Percentiles rank a stretch among this genome's conserved stretches.
Evolutionary conservation across 2,888 invertebrate species (phyloP).

Genomic region (Limnephilus lunatus): DNA sequence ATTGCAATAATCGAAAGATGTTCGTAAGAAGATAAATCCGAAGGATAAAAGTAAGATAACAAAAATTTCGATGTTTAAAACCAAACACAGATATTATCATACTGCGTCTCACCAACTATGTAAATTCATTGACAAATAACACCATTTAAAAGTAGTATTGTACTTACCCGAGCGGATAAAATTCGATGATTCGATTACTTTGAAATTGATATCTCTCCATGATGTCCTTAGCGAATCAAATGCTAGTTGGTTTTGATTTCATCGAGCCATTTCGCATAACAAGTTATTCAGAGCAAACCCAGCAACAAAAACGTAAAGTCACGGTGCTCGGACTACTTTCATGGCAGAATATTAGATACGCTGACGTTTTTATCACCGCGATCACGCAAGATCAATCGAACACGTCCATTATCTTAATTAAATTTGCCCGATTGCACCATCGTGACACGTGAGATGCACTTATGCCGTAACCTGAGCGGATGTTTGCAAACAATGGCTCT

Average conservation of each 20-base stretch:
- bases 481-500: slow-evolving; percentile 9
- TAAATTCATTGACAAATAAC: not conserved
- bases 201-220: not conserved
- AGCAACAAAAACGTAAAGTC: not conserved
- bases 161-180: not conserved
- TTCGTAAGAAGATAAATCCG: too few species aligned
- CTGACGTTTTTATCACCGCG: not conserved
- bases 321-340: not conserved
- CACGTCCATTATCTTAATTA: slow-evolving; percentile 8
- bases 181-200: not conserved
- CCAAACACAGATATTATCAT: too few species aligned
- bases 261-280: not conserved
- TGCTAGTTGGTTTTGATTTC: not conserved
- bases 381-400: not conserved
- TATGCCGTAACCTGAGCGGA: not conserved
- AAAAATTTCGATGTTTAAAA: too few species aligned
- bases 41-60: too few species aligned
- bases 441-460: slow-evolving; percentile 9
- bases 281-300: not conserved
- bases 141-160: too few species aligned
- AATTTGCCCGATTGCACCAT: slow-evolving; percentile 16
- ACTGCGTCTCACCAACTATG: not conserved
- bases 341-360: not conserved
- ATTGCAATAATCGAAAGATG: too few species aligned
- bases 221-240: not conserved